Evolutionary conservation across 23 tunicate species (phyloP), one percentile per base, ranked within the genome.

Genomic region (Ciona savignyi): DNA sequence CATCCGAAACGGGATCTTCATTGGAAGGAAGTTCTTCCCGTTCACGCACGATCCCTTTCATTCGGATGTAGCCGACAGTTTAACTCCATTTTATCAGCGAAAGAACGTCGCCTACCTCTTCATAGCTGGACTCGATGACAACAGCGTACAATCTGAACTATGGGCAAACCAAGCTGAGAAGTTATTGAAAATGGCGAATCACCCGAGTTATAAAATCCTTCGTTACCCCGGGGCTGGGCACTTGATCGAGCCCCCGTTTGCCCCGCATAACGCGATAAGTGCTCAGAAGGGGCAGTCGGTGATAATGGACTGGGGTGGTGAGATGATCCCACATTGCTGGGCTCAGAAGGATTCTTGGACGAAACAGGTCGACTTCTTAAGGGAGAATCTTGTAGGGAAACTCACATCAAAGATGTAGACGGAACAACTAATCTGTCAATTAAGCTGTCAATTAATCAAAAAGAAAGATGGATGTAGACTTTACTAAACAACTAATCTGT

Each of bases 301-400:
- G 21, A 9, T 35, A 15, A 11, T 64, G 35, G 62, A 34, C 21
- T 84, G 82, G 78, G 97, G 97, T 35, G 97, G 97, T 1, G 61
- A 74, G 25, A 29, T 66, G 28, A 20, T 25, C 30, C 70, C 83
- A 22, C 97, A 90, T 42, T 70, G 86, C 34, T 34, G 34, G 25
- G 97, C 97, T 20, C 97, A 90, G 69, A 74, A 73, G 68, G 42
- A 84, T 23, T 62, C 85, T 27, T 90, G 97, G 97, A 71, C 19
- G n/a, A 33, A 83, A 33, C 68, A 78, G 60, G 23, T 90, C 21
- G n/a, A 70, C 1, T 90, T 83, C 68, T 70, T 90, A 30, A 67
- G 61, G 51, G 29, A 42, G 15, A 74, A 68, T 75, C 71, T 80
- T 9, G 56, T 15, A 9, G 56, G 11, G 11, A 42, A 42, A 42